Evolutionary conservation across 2,113 vertebrate species (phyloP), one percentile per base, ranked within the genome.

Genomic region (Scortum barcoo): DNA sequence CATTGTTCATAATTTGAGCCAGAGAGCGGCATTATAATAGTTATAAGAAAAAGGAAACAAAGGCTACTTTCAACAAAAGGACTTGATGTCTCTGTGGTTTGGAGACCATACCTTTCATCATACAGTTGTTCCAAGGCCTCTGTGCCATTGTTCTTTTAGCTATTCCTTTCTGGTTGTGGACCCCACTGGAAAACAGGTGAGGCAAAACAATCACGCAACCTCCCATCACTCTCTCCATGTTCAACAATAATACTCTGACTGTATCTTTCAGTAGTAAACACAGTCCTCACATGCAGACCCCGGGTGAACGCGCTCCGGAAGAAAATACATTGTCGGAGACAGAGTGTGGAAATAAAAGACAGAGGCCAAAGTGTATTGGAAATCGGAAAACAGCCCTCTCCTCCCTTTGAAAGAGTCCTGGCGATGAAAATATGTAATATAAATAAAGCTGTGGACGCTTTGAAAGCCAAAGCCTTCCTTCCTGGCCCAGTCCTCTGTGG

Each of bases 381-480:
- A 92, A 91, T 88, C 70, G 89, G 89, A 93, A 94, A 95, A 92
- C 89, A 91, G 62, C 67, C 77, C 88, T 78, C 86, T 86, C 70
- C 82, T 89, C 76, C 91, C 92, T 95, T 94, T 94, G 93, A 95
- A 95, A 91, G 90, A 91, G 89, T 78, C 85, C 86, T 80, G 85
- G 91, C 66, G 94, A 93, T 95, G 95, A 95, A 95, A 95, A 95
- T 94, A 91, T 93, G 92, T 94, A 95, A 95, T 95, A 95, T 96
- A 96, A 96, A 96, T 95, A 96, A 95, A 95, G 93, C 90, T 84
- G 90, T 84, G 91, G 88, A 90, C 80, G 86, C 93, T 96, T 95
- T 95, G 94, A 95, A 96, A 95, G 92, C 77, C 92, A 94, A 95
- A 95, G 93, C 92, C 93, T 95, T 95, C 94, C 94, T 96, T 96